These are phyloP conservation scores for Listrodromus nycthemerus DNA, from an alignment of 2,888 invertebrate species.

Conservation along the genomic window DNA sequence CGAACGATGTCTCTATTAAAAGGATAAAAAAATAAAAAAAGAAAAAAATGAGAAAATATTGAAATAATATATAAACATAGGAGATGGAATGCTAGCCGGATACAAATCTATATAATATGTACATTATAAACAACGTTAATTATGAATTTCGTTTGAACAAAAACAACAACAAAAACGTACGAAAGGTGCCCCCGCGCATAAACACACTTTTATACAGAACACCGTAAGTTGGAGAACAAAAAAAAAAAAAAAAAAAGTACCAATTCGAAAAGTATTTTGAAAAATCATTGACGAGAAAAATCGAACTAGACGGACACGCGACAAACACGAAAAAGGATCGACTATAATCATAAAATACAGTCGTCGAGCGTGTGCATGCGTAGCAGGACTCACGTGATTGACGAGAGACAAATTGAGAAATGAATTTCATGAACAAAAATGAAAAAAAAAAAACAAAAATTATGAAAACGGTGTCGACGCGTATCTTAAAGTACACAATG, in stretches of 20 bases:
- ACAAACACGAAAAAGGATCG: slow-evolving; percentile 18
- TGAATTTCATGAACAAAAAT: slow-evolving; percentile 33
- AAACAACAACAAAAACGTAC: slow-evolving; percentile 36
- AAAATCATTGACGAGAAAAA: slow-evolving; percentile 37
- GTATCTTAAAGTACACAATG: slow-evolving; percentile 71
- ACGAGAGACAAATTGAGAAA: slow-evolving; percentile 40
- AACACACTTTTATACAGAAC: slow-evolving; percentile 63
- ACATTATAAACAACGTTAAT: slow-evolving; percentile 80
- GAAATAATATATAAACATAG: slow-evolving; percentile 78
- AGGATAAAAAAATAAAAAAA: slow-evolving; percentile 39
- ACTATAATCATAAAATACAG: slow-evolving; percentile 1
- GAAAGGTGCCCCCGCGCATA: slow-evolving; percentile 43
- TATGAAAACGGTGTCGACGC: slow-evolving; percentile 38
- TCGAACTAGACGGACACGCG: slow-evolving; percentile 32
- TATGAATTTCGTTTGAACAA: slow-evolving; percentile 73
- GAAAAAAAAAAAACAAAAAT: background rate
- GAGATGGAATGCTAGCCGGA: slow-evolving; percentile 76
- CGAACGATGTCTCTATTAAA: slow-evolving; percentile 75
- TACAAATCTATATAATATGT: slow-evolving; percentile 81
- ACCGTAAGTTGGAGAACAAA: slow-evolving; percentile 45
- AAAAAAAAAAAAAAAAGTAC: slow-evolving; percentile 35
- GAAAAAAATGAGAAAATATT: slow-evolving; percentile 68
- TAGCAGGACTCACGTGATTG: slow-evolving; percentile 14
- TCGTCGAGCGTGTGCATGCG: slow-evolving; percentile 33
- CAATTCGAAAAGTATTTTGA: slow-evolving; percentile 8